These are phyloP conservation scores for Camponotus pennsylvanicus DNA, from an alignment of 1,140 invertebrate genomes.

Conservation along the genomic window DNA sequence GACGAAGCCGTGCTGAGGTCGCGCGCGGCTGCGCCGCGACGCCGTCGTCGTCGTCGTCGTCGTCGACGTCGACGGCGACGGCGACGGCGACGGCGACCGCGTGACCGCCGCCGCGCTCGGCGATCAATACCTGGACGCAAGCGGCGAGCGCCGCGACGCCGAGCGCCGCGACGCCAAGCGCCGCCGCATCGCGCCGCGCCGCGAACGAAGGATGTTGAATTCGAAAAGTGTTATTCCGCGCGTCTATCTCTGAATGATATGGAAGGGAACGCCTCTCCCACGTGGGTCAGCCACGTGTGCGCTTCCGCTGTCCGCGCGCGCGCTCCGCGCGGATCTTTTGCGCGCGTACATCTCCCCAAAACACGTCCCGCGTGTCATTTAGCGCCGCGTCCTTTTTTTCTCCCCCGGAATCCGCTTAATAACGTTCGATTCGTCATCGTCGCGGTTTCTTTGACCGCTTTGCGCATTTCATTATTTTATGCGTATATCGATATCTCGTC, in stretches of 20 bases:
- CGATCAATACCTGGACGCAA: constrained; percentile 45
- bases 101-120: constrained; percentile 7
- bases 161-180: constrained; percentile 29
- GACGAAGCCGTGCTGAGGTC: constrained; percentile 75
- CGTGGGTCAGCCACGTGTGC: constrained; percentile 85
- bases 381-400: neutral
- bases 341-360: constrained; percentile 14
- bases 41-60: constrained; percentile 22
- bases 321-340: constrained; percentile 37
- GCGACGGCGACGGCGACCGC: constrained; percentile 11
- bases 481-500: neutral
- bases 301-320: constrained; percentile 75
- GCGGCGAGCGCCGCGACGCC: constrained; percentile 40
- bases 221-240: constrained; percentile 86
- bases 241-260: constrained; percentile 87
- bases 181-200: constrained; percentile 22
- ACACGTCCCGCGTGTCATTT: neutral
- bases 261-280: constrained; percentile 86
- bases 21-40: constrained; percentile 82
- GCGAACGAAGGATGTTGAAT: constrained; percentile 85
- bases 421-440: neutral
- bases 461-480: no score
- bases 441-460: neutral
- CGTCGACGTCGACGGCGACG: neutral
- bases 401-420: neutral